Base-by-base conservation (phyloP, 2,113 vertebrate species). In the Rattus rattus region DNA sequence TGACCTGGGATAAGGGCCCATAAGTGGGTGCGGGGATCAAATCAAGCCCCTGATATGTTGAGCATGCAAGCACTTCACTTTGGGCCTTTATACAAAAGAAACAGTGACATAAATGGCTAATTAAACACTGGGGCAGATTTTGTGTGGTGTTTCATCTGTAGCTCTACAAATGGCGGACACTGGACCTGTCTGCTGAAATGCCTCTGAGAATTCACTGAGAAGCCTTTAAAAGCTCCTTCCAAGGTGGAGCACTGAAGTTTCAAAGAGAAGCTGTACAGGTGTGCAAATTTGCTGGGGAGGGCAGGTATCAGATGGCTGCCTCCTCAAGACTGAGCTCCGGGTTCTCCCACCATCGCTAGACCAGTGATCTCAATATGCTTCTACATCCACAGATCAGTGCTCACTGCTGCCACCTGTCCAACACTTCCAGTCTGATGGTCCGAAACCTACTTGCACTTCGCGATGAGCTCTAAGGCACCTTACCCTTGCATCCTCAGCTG, bases 381-480 rank as follows among this genome's bases (percentile, higher is more conserved):
- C 75, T 88, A 70, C 2, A 77, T 3, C 39, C 19, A 85, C 52
- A 65, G 75, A 59, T 61, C 56, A 73, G 10, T 54, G 24, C 30
- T n/a, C 79, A 73, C 33, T 96, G 52, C 80, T 86, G n/a, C n/a
- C n/a, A n/a, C n/a, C n/a, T n/a, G n/a, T n/a, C n/a, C n/a, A 87
- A 43, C 47, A 69, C 61, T 54, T 56, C 13, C 2, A 4, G 43
- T 93, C 88, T n/a, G n/a, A 13, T 47, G 52, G 72, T 47, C 79
- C 88, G 77, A 94, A 94, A 75, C 47, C 43, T 61, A 36, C 79
- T 97, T 98, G 99, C 99, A n/a, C 99, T 99, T 98, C 24, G 59
- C 86, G 99, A 97, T 99, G n/a, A 99, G 28, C 97, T 99, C 98
- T 54, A 99, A 79, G 72, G 99, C 94, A 81, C 97, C 98, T n/a